Evolutionary conservation across 2,797 vertebrate species (phyloP).

Genomic region (Sebastes iracundus): DNA sequence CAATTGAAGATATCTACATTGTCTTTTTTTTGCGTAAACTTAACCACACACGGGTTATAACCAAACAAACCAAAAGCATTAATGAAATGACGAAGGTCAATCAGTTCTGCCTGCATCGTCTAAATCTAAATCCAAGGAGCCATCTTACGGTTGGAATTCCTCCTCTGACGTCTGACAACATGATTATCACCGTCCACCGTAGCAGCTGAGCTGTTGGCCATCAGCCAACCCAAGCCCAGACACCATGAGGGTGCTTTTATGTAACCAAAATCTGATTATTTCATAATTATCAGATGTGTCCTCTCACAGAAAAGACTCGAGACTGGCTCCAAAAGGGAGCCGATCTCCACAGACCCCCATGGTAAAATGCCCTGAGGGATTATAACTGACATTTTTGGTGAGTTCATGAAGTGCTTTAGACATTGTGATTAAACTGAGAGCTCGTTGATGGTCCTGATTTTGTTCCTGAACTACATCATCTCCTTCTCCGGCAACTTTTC

Average conservation of each 20-base stretch:
- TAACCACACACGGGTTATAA: not conserved
- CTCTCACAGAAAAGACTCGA: fast-evolving
- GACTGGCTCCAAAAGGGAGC: no score
- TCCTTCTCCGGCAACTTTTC: not conserved
- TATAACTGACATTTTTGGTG: no score
- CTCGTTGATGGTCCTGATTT: not conserved
- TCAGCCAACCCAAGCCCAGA: not conserved
- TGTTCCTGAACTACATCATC: not conserved
- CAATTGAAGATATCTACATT: no score
- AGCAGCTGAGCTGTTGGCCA: not conserved
- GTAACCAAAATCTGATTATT: not conserved
- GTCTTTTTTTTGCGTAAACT: not conserved
- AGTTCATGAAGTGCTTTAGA: no score
- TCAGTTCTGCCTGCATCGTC: not conserved
- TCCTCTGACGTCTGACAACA: not conserved
- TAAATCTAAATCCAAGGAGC: not conserved
- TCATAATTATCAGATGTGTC: not conserved
- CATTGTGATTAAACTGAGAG: not conserved
- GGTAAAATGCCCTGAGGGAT: no score
- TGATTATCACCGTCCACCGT: no score
- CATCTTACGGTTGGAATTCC: not conserved
- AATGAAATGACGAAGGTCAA: not conserved
- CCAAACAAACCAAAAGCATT: not conserved
- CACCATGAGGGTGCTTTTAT: not conserved
- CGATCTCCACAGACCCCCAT: no score